Percentiles rank a stretch among this genome's conserved stretches.
Evolutionary conservation across 2,888 invertebrate species (phyloP).

Genomic region (Amiota mariae): DNA sequence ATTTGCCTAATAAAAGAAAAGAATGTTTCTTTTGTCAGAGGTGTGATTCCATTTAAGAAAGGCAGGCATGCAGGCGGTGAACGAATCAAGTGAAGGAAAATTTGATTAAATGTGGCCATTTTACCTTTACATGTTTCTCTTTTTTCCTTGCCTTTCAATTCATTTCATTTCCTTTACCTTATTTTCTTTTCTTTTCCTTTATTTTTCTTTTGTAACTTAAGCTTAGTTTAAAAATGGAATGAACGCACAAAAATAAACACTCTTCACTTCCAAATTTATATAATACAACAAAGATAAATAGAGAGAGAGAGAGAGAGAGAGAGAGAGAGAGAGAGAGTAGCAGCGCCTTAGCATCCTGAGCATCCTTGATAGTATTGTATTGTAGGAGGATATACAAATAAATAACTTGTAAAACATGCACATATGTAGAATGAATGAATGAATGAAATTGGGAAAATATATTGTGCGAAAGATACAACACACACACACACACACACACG

Average conservation of each 20-base stretch:
- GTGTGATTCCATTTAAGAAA: too few relatives aligned
- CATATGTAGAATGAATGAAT: slow-evolving; percentile 67
- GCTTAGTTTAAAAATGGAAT: slow-evolving; percentile 31
- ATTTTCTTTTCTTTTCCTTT: too few relatives aligned
- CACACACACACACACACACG: neutral
- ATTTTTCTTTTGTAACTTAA: too few relatives aligned
- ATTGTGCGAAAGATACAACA: neutral
- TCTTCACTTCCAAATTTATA: neutral
- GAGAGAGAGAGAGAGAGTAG: slow-evolving; percentile 11
- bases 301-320: neutral
- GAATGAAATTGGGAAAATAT: slow-evolving; percentile 56
- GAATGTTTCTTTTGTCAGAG: too few relatives aligned
- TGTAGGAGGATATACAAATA: slow-evolving; percentile 54
- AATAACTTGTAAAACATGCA: slow-evolving; percentile 68
- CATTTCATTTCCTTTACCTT: too few relatives aligned
- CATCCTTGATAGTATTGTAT: too few relatives aligned
- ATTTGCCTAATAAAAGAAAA: too few relatives aligned
- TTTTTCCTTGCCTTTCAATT: too few relatives aligned
- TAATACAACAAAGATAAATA: slow-evolving; percentile 4
- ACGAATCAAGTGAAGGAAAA: slow-evolving; percentile 48
- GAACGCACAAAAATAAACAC: slow-evolving; percentile 1
- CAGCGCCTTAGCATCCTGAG: neutral
- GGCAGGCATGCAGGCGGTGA: too few relatives aligned
- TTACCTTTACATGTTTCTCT: neutral
- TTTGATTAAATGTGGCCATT: slow-evolving; percentile 63